Percentiles rank a stretch among this genome's conserved stretches.
Evolutionary conservation across 2,797 vertebrate species (phyloP).

Genomic region (Poliocrania exsul): DNA sequence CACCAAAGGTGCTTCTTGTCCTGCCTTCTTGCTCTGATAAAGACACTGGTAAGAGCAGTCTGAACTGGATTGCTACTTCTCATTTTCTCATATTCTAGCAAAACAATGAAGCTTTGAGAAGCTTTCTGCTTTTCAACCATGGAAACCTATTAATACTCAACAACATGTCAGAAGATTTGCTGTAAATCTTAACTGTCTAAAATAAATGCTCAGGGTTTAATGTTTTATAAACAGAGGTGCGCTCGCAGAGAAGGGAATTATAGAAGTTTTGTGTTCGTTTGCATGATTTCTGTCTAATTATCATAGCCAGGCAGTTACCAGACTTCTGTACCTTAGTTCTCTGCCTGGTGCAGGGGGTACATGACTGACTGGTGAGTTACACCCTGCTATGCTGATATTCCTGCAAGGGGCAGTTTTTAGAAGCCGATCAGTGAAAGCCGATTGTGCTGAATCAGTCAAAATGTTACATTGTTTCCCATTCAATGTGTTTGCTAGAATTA

Average conservation of each 20-base stretch:
- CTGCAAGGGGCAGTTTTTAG: slow-evolving; percentile 62
- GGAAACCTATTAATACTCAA: background rate
- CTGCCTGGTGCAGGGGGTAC: background rate
- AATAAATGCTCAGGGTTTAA: background rate
- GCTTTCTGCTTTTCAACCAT: slow-evolving; percentile 5
- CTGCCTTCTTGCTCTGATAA: background rate
- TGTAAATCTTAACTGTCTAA: slow-evolving; percentile 24
- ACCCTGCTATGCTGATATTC: slow-evolving; percentile 28
- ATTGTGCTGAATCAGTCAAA: slow-evolving; percentile 71
- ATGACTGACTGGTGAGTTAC: slow-evolving; percentile 55
- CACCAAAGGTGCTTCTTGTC: background rate
- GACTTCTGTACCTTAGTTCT: slow-evolving; percentile 6
- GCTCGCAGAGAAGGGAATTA: background rate
- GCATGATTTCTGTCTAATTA: slow-evolving; percentile 39
- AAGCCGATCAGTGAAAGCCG: slow-evolving; percentile 54
- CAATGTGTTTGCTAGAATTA: slow-evolving; percentile 60
- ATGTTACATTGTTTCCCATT: slow-evolving; percentile 38
- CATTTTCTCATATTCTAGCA: background rate
- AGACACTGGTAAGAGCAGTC: background rate
- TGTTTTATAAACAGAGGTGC: background rate
- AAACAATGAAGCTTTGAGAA: background rate
- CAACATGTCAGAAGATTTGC: background rate
- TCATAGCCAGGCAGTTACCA: slow-evolving; percentile 8
- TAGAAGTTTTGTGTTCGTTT: slow-evolving; percentile 10
- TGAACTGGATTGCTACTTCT: background rate